A percentile compares a stretch with the other conserved stretches of the same genome.
Conservation (phyloP, 2,888 invertebrate genomes). For the Smittia aterrima region DNA sequence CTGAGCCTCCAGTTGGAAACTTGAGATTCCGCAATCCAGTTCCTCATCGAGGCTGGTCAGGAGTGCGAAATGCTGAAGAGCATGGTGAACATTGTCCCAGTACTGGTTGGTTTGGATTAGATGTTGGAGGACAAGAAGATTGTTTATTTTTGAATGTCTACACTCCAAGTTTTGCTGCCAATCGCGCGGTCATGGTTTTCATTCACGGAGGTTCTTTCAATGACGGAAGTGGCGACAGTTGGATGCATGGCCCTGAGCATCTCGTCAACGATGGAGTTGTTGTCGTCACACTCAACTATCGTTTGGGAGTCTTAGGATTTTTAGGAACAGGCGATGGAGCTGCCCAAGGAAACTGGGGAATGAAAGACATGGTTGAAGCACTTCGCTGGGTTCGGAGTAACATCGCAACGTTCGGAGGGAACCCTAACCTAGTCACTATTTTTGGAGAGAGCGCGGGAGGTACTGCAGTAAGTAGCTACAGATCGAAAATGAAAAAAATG, state of each 20-base stretch:
- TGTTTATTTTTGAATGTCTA: conserved; percentile 43
- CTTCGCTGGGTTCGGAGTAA: conserved; percentile 64
- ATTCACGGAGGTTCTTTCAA: conserved; percentile 43
- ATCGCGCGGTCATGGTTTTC: conserved; percentile 42
- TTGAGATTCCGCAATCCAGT: conserved; percentile 42
- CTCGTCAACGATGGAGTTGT: conserved; percentile 42
- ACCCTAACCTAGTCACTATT: conserved; percentile 65
- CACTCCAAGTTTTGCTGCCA: conserved; percentile 34
- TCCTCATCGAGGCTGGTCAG: conserved; percentile 42
- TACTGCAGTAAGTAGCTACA: conserved; percentile 25
- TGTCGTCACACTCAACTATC: conserved; percentile 43
- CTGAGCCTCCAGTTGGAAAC: conserved; percentile 42
- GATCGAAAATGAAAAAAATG: neutral
- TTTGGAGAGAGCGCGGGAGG: conserved; percentile 53
- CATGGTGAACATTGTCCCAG: conserved; percentile 38
- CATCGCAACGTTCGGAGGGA: conserved; percentile 67
- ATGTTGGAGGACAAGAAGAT: conserved; percentile 42
- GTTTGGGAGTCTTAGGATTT: conserved; percentile 59
- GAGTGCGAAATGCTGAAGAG: conserved; percentile 40
- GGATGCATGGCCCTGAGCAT: conserved; percentile 43
- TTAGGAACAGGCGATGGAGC: conserved; percentile 66
- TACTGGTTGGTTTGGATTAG: conserved; percentile 10
- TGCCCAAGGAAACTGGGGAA: conserved; percentile 67
- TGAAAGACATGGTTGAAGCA: conserved; percentile 69
- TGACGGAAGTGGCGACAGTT: conserved; percentile 41